Conservation (phyloP, 2,888 invertebrate genomes). For the Eutolmus rufibarbis region DNA sequence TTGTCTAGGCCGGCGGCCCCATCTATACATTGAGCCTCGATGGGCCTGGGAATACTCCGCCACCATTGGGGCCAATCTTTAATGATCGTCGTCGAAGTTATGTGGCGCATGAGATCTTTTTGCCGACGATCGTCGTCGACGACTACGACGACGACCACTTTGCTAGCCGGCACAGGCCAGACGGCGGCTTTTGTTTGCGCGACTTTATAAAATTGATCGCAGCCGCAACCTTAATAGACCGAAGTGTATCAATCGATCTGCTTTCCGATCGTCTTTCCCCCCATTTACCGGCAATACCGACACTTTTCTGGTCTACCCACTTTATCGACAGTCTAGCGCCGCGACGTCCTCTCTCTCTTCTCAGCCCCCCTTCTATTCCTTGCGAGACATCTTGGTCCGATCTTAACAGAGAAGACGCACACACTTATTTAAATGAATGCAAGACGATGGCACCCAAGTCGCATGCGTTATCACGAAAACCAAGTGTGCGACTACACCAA, state of each 20-base stretch:
- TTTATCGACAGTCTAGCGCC: neutral
- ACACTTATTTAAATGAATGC: constrained; percentile 18
- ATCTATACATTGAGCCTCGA: neutral
- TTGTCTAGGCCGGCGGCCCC: neutral
- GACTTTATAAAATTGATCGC: neutral
- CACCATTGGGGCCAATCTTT: neutral
- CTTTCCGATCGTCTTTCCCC: neutral
- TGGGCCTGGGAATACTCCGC: neutral
- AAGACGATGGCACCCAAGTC: neutral
- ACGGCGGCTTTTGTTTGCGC: neutral
- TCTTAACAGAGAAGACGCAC: neutral
- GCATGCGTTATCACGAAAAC: neutral
- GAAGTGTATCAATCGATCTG: constrained; percentile 25
- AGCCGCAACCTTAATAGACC: constrained; percentile 8
- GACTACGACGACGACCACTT: neutral
- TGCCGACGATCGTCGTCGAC: neutral
- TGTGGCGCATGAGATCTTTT: neutral
- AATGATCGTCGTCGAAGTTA: neutral
- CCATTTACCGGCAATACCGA: neutral
- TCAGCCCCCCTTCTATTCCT: neutral
- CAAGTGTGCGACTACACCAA: neutral
- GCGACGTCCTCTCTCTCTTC: neutral
- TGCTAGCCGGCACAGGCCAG: neutral
- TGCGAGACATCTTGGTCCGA: neutral
- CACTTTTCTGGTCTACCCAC: neutral